Conservation (phyloP, 2,888 invertebrate species). For the Heliconius ismenius region DNA sequence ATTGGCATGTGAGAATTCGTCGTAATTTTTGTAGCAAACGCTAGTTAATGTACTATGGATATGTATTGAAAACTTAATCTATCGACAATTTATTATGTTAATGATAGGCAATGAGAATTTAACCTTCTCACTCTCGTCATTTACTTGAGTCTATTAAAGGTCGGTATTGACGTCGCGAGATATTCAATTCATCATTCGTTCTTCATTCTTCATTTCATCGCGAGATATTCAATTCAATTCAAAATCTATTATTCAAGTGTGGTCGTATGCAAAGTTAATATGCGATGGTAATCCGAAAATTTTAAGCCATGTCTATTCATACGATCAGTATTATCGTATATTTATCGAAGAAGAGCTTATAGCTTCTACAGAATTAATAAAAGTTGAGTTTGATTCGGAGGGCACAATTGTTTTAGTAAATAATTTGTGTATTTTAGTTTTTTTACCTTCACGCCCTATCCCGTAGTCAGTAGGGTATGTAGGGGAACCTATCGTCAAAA, state of each 20-base stretch:
- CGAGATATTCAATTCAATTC: not conserved
- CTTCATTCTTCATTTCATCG: too few species aligned
- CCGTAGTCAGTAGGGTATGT: not conserved
- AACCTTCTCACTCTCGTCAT: not conserved
- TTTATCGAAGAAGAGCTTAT: not conserved
- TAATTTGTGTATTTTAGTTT: not conserved
- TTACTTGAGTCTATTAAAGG: not conserved
- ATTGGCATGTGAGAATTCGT: not conserved
- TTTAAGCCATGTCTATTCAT: not conserved
- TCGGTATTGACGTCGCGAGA: not conserved
- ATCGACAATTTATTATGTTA: not conserved
- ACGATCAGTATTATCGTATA: not conserved
- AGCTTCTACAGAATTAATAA: not conserved
- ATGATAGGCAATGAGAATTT: not conserved
- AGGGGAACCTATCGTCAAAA: too few species aligned
- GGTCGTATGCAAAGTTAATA: not conserved
- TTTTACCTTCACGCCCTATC: not conserved
- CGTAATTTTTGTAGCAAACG: too few species aligned
- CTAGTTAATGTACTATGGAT: too few species aligned
- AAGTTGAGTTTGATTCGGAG: not conserved
- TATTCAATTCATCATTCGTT: not conserved
- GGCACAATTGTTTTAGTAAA: not conserved
- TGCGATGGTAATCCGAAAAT: not conserved
- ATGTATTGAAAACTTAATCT: too few species aligned
- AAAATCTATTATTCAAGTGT: not conserved